Conservation (phyloP, 92 coral and sea anemone species). For the Porites cylindrica region DNA sequence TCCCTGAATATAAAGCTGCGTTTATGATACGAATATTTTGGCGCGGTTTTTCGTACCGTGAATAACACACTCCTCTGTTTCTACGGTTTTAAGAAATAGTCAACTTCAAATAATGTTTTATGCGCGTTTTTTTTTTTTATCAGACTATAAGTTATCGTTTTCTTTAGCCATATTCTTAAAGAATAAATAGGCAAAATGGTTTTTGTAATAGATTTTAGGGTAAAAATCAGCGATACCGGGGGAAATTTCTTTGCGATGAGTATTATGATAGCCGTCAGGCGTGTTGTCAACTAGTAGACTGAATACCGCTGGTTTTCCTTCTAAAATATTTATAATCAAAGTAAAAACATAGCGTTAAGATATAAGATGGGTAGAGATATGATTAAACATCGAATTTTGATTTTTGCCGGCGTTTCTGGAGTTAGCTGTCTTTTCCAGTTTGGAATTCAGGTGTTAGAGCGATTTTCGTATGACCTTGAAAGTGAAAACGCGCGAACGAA, state of each 20-base stretch:
- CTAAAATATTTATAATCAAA: conserved; percentile 3
- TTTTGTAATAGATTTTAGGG: background rate
- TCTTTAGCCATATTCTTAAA: conserved; percentile 3
- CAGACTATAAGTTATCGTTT: background rate
- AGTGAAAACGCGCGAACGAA: too few species aligned
- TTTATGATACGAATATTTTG: background rate
- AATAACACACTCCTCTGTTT: background rate
- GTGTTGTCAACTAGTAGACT: background rate
- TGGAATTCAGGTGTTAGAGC: too few species aligned
- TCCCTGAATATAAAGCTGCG: background rate
- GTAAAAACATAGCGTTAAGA: conserved; percentile 17
- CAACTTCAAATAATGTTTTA: conserved; percentile 14
- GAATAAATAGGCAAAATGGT: conserved; percentile 9
- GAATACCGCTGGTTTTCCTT: background rate
- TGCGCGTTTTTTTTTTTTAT: background rate
- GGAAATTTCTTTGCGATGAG: background rate
- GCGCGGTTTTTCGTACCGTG: background rate
- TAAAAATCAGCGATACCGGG: background rate
- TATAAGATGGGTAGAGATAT: conserved; percentile 6
- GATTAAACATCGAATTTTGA: conserved; percentile 17
- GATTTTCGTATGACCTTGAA: too few species aligned
- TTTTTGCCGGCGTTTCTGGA: background rate
- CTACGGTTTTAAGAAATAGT: conserved; percentile 3
- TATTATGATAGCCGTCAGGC: background rate
- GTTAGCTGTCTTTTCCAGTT: background rate